Conservation (phyloP, 2,888 invertebrate species). For the Hydroisotoma schaefferi region DNA sequence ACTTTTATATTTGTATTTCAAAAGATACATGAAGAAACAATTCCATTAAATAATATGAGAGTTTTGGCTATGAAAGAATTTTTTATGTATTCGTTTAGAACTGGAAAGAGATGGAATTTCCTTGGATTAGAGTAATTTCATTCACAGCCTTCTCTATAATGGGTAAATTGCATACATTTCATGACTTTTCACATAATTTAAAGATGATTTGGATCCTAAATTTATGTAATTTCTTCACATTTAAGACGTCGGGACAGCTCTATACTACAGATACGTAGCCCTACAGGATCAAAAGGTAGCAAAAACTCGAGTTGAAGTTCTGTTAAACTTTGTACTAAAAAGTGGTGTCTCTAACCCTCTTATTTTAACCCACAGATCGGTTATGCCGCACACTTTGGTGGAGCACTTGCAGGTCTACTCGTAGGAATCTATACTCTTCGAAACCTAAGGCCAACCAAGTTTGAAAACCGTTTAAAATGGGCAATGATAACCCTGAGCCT, state of each 20-base stretch:
- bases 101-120: constrained; percentile 97
- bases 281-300: constrained; percentile 60
- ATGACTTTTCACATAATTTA: too few relatives aligned
- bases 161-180: too few relatives aligned
- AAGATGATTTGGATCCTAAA: too few relatives aligned
- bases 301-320: not conserved
- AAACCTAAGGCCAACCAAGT: constrained; percentile 71
- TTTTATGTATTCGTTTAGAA: constrained; percentile 61
- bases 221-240: too few relatives aligned
- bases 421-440: constrained; percentile 74
- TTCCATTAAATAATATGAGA: too few relatives aligned
- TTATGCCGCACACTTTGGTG: constrained; percentile 90
- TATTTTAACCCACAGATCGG: constrained; percentile 62
- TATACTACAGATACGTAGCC: constrained; percentile 79
- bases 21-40: too few relatives aligned
- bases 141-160: constrained; percentile 75
- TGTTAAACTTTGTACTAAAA: not conserved
- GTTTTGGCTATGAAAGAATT: too few relatives aligned
- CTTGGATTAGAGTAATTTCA: constrained; percentile 75
- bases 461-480: constrained; percentile 81
- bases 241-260: constrained; percentile 84
- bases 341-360: not conserved
- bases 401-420: constrained; percentile 79
- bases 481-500: constrained; percentile 68
- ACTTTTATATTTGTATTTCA: too few relatives aligned